Evolutionary conservation across 2,113 vertebrate species (phyloP).

Genomic region (Vulpes lagopus): DNA sequence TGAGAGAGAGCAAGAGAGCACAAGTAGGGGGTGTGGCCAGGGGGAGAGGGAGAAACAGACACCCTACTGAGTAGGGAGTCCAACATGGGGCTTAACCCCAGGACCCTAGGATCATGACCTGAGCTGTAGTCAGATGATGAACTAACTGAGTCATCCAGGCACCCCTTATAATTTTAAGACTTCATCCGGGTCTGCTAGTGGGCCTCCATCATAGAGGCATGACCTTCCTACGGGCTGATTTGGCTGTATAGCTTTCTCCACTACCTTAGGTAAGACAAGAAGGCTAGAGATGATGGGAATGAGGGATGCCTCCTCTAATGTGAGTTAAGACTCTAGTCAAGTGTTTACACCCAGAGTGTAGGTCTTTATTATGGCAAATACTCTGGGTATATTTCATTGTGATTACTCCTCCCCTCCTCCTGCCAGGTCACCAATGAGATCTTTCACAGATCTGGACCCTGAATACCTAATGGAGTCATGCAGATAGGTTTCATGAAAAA

Average conservation of each 20-base stretch:
- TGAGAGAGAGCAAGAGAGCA: too few relatives aligned
- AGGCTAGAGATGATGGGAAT: not conserved
- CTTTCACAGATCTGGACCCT: not conserved
- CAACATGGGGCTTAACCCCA: too few relatives aligned
- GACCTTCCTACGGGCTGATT: not conserved
- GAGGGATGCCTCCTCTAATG: not conserved
- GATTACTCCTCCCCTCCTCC: not conserved
- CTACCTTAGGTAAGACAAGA: not conserved
- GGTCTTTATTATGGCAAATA: not conserved
- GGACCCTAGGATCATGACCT: too few relatives aligned
- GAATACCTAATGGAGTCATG: not conserved
- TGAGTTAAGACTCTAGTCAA: not conserved
- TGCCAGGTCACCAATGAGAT: not conserved
- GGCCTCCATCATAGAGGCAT: not conserved
- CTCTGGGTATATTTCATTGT: not conserved
- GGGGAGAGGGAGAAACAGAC: too few relatives aligned
- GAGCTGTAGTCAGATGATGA: not conserved
- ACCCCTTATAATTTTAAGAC: not conserved
- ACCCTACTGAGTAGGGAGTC: too few relatives aligned
- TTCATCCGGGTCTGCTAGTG: not conserved
- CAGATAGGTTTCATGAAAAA: not conserved
- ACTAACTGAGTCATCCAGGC: not conserved
- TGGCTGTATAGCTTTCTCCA: not conserved
- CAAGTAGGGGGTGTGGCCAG: too few relatives aligned
- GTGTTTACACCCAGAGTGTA: not conserved